Percentiles rank a stretch among this genome's conserved stretches.
Evolutionary conservation across 2,797 vertebrate species (phyloP).

Genomic region (Perodicticus potto): DNA sequence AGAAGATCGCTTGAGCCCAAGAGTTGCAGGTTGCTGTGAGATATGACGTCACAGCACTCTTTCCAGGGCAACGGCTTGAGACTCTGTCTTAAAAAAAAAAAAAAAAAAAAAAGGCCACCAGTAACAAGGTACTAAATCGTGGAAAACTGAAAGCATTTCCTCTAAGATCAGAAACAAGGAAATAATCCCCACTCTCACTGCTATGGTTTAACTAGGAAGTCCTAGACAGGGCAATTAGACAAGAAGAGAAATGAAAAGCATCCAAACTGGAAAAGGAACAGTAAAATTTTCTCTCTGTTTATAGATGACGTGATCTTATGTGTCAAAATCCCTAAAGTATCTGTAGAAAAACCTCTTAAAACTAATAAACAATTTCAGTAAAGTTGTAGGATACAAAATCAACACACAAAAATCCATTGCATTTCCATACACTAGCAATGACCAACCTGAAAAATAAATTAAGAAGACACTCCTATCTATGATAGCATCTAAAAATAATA

Average conservation of each 20-base stretch:
- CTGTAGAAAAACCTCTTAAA: background rate
- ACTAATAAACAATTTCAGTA: background rate
- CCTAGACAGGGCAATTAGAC: background rate
- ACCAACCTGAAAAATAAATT: background rate
- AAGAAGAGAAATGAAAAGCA: background rate
- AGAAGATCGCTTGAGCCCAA: too few relatives aligned
- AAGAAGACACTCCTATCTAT: background rate
- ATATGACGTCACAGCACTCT: too few relatives aligned
- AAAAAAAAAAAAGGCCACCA: background rate
- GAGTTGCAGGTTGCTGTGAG: too few relatives aligned
- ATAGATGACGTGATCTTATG: background rate
- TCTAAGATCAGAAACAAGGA: background rate
- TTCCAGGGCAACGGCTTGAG: too few relatives aligned
- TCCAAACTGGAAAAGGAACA: background rate
- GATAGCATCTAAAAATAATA: background rate
- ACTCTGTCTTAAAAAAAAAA: too few relatives aligned
- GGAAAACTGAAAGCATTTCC: background rate
- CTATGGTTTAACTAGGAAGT: background rate
- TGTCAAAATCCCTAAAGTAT: background rate
- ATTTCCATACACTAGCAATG: background rate
- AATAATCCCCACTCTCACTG: background rate
- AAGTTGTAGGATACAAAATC: background rate
- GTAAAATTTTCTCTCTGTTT: background rate
- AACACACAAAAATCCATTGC: background rate
- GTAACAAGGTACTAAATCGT: background rate